phyloP scores from a whole-genome alignment of 2,797 vertebrate genomes.

The Gallirallus australis region DNA sequence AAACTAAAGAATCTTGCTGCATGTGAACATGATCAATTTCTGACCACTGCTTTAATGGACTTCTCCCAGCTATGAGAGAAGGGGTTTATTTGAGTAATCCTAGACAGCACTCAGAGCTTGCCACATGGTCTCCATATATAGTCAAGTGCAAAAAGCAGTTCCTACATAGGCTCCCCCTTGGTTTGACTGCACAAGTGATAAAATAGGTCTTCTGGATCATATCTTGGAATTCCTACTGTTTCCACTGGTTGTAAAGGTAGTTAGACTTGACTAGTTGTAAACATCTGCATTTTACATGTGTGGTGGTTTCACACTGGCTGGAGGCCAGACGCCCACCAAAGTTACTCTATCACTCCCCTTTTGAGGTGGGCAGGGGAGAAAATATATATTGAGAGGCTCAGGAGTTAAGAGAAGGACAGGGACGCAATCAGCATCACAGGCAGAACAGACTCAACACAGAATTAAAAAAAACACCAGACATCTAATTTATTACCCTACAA shows the following conservation, averaged over 20 bases:
- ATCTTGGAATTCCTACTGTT: not conserved
- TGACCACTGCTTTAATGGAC: not conserved
- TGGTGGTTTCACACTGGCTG: too few relatives aligned
- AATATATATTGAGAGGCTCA: too few relatives aligned
- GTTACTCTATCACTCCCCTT: too few relatives aligned
- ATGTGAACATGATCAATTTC: not conserved
- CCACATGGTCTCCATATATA: not conserved
- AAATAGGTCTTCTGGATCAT: not conserved
- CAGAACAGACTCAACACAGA: too few relatives aligned
- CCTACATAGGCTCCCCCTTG: not conserved
- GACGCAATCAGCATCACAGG: too few relatives aligned
- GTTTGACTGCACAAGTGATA: not conserved
- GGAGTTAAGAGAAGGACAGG: too few relatives aligned
- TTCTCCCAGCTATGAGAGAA: not conserved
- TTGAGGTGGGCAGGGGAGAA: too few relatives aligned
- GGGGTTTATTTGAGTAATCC: not conserved
- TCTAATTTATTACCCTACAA: too few relatives aligned
- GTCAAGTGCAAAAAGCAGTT: not conserved
- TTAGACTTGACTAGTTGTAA: not conserved
- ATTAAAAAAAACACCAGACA: too few relatives aligned
- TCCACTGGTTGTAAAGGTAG: rapidly evolving
- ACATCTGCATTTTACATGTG: not conserved
- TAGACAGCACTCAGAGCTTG: not conserved
- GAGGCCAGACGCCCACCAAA: too few relatives aligned
- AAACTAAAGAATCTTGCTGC: not conserved